Base-by-base conservation (phyloP, 2,113 vertebrate species). In the Meleagris gallopavo region DNA sequence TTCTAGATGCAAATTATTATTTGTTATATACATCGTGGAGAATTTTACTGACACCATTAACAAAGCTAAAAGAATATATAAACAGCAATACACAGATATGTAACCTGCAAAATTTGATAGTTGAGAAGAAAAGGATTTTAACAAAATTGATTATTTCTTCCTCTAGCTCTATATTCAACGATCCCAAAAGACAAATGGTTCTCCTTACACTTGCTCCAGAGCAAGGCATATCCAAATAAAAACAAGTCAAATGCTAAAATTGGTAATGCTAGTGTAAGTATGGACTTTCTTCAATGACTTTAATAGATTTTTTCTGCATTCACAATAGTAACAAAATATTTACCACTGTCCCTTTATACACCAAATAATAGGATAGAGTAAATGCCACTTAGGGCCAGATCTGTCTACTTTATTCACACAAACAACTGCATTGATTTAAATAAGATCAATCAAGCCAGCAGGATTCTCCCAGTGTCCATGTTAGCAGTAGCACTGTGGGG, bases 1-100 rank as follows among this genome's bases (percentile, higher is more conserved):
- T 93, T 93, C 65, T 66, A 76, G 61, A n/a, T 81, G 25, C 60
- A 93, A 91, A 88, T 88, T 90, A 36, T 64, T 90, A 20, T 52
- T 76, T 83, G 67, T 0, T 0, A 32, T 69, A 69, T 69, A 54
- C 7, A 90, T 81, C 38, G 61, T 58, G 69, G 36, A 90, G 72
- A 80, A 75, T 90, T 95, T 95, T 86, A 83, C 57, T 69, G 40
- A 64, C 72, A n/a, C 7, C 29, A 61, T 67, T 80, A 30, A 70
- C 90, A 88, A 71, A 64, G 52, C 20, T 69, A 27, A 77, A 94
- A 83, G 13, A 67, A 19, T 72, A 43, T 71, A 58, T 40, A 61
- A 89, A 78, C 32, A 81, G 48, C 5, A 3, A 83, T 41, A 65
- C 24, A 32, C 32, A 91, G 7, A 79, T 57, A 5, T 40, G 36